phyloP scores from a whole-genome alignment of 2,113 vertebrate genomes.

The Nipponia nippon region DNA sequence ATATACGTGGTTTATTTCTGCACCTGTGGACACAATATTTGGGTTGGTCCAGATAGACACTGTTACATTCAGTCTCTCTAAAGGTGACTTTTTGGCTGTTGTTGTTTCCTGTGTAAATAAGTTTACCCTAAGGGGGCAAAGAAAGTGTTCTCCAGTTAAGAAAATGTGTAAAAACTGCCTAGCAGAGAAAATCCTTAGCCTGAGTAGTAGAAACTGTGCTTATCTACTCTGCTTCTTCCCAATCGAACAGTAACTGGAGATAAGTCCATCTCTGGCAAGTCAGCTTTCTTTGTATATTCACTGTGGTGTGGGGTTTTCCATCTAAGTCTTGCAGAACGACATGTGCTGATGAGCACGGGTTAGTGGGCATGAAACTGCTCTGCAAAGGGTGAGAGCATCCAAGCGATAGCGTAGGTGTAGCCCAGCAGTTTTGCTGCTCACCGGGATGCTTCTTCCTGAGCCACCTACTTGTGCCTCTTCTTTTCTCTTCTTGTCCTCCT shows the following conservation, averaged over 20 bases:
- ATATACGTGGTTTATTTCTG: neutral
- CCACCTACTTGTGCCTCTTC: neutral
- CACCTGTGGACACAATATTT: fast-evolving
- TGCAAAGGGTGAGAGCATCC: neutral
- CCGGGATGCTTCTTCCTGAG: neutral
- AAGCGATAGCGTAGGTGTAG: neutral
- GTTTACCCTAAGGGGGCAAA: neutral
- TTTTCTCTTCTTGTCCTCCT: neutral
- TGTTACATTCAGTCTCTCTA: neutral
- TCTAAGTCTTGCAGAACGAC: neutral
- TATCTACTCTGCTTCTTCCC: neutral
- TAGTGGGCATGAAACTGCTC: neutral
- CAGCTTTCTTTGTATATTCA: neutral
- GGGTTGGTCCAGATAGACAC: neutral
- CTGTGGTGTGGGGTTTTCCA: neutral
- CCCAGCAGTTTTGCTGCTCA: neutral
- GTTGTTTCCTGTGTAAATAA: neutral
- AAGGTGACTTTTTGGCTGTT: neutral
- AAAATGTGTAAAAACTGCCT: neutral
- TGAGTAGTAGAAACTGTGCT: neutral
- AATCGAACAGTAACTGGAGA: neutral
- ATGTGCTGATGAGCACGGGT: neutral
- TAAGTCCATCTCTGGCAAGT: neutral
- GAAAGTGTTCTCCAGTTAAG: neutral
- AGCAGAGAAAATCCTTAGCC: neutral